Evolutionary conservation across 30 jellyfish, hydroid and myxozoan genomes (phyloP).

Genomic region (Hydractinia symbiolongicarpus): DNA sequence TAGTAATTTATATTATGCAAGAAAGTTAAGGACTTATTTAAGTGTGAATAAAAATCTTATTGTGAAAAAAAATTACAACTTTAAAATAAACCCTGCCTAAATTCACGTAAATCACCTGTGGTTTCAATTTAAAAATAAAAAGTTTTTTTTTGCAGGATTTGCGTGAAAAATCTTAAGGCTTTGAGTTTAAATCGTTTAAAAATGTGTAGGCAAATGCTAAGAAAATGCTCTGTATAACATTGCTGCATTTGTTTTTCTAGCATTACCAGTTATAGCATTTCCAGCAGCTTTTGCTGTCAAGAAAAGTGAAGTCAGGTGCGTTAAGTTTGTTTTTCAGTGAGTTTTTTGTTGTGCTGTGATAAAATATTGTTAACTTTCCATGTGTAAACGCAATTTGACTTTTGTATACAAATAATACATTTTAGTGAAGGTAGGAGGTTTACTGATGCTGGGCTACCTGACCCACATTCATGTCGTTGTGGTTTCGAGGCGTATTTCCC

Average conservation of each 20-base stretch:
- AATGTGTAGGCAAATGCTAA: not conserved
- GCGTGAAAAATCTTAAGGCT: not conserved
- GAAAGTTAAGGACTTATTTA: too few relatives aligned
- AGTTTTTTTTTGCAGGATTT: too few relatives aligned
- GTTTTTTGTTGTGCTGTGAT: not conserved
- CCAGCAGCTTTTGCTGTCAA: constrained; percentile 67
- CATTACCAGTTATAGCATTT: constrained; percentile 54
- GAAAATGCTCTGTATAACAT: not conserved
- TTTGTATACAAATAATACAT: not conserved
- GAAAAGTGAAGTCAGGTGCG: constrained; percentile 20
- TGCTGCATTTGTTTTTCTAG: constrained; percentile 15
- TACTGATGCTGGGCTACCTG: constrained; percentile 62
- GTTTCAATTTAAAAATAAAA: too few relatives aligned
- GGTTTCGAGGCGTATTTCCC: constrained; percentile 86
- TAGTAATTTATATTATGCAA: too few relatives aligned
- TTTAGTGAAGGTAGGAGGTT: constrained; percentile 45
- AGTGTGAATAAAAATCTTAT: too few relatives aligned
- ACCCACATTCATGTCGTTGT: constrained; percentile 61
- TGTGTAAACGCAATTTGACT: not conserved
- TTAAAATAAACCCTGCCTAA: too few relatives aligned
- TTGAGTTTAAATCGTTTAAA: not conserved
- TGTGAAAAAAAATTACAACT: too few relatives aligned
- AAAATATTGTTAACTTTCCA: not conserved
- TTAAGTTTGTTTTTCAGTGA: not conserved
- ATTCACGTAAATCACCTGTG: too few relatives aligned